Conservation (phyloP, 2,113 vertebrate species). For the Aviceda subcristata region DNA sequence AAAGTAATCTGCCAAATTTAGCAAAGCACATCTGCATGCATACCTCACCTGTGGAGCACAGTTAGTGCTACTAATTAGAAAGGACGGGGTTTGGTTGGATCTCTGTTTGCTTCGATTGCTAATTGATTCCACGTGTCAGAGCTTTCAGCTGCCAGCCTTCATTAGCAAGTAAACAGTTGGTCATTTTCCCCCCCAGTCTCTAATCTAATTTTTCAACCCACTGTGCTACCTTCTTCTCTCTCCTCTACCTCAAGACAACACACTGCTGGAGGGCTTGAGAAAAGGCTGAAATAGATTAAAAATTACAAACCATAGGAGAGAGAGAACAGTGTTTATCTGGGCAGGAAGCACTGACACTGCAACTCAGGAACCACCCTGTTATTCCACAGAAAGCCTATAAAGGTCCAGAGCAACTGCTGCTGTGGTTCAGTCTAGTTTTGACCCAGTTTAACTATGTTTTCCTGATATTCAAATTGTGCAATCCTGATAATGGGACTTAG, state of each 20-base stretch:
- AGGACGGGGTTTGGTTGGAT: background rate
- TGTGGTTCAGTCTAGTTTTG: background rate
- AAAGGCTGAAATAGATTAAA: background rate
- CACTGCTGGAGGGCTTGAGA: background rate
- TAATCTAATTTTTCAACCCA: background rate
- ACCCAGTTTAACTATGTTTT: background rate
- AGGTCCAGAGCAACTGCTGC: background rate
- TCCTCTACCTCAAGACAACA: background rate
- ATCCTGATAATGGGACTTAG: background rate
- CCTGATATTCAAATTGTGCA: background rate
- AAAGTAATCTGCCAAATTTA: background rate
- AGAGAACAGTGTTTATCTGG: background rate
- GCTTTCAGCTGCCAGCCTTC: background rate
- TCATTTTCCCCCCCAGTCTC: background rate
- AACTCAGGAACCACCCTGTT: background rate
- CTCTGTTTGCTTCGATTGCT: background rate
- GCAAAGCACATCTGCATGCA: background rate
- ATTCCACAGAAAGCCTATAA: background rate
- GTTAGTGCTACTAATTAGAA: background rate
- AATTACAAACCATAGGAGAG: background rate
- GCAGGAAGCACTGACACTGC: background rate
- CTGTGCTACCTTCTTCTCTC: background rate
- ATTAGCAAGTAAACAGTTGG: background rate
- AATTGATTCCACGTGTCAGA: background rate
- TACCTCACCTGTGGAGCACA: background rate